Base-by-base conservation (phyloP, 2,113 vertebrate genomes). In the Apeltes quadracus region DNA sequence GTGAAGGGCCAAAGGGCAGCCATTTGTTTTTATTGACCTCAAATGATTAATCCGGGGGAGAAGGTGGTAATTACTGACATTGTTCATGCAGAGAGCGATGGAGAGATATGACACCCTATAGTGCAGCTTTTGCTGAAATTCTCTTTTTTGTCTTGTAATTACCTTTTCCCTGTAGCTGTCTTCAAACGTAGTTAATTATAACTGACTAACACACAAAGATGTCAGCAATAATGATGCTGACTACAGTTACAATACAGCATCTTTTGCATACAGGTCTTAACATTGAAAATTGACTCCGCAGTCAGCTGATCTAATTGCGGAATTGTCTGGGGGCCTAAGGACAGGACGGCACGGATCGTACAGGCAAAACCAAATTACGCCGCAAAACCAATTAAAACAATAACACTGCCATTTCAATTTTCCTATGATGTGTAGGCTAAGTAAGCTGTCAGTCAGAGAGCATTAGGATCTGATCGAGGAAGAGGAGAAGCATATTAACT, bases 361-460 rank as follows among this genome's bases (percentile, higher is more conserved):
- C 65, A 25, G 63, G 70, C 61, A 79, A 86, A 89, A 86, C 38
- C 54, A 65, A 88, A 87, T 88, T 86, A 85, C 50, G 66, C 67
- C 32, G 72, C 78, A 90, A 85, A 90, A 76, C 75, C 79, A 86
- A 89, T 89, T 91, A 92, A 89, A 88, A 85, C 85, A 88, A 83
- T 82, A 82, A 80, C 78, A 84, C 79, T 73, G 77, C 66, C 69
- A 82, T 84, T 87, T 91, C 77, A 85, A 59, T 87, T 84, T 84
- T 66, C 71, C 72, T 44, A 38, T 77, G 85, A 91, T 82, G 72
- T 85, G 82, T 78, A 58, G 62, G 78, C 63, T 80, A 79, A 86
- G 78, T 83, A 82, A 87, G 75, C 86, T 39, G 78, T 77, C 81
- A 79, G 85, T 88, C 83, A 85, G 82, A 82, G 68, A 67, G 73